Conservation (phyloP, 2,797 vertebrate genomes). For the Chelonia mydas region DNA sequence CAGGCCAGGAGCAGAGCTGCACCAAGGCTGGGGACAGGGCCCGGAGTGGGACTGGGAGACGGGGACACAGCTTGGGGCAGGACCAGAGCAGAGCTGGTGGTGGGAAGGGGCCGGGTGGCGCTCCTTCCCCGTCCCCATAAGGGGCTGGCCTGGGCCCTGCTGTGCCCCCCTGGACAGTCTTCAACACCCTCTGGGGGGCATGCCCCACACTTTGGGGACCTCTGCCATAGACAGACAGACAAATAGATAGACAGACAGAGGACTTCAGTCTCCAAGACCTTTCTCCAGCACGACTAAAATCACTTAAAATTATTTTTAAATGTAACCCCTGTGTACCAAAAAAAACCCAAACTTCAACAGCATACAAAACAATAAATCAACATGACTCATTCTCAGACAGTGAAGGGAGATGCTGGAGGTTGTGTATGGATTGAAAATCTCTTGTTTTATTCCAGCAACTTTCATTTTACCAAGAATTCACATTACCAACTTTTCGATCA, state of each 20-base stretch:
- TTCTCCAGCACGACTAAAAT: background rate
- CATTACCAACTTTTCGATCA: conserved; percentile 39
- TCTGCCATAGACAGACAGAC: background rate
- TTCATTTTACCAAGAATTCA: conserved; percentile 32
- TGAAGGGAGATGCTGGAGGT: background rate
- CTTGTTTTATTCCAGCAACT: conserved; percentile 8
- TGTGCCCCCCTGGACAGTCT: too few species aligned
- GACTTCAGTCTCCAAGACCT: background rate
- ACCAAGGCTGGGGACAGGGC: too few species aligned
- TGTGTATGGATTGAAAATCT: background rate
- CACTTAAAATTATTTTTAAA: background rate
- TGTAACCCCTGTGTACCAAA: background rate
- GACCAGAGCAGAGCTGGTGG: too few species aligned
- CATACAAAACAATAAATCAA: background rate
- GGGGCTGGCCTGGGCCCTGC: too few species aligned
- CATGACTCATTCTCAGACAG: background rate
- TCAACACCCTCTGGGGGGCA: too few species aligned
- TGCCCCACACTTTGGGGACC: too few species aligned
- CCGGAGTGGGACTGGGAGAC: too few species aligned
- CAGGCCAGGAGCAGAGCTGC: too few species aligned
- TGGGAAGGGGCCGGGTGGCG: too few species aligned
- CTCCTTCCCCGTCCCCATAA: too few species aligned
- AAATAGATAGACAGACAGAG: background rate
- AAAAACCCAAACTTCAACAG: background rate
- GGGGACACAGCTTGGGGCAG: too few species aligned